Base-by-base conservation (phyloP, 2,113 vertebrate genomes). In the Beaufortia kweichowensis region DNA sequence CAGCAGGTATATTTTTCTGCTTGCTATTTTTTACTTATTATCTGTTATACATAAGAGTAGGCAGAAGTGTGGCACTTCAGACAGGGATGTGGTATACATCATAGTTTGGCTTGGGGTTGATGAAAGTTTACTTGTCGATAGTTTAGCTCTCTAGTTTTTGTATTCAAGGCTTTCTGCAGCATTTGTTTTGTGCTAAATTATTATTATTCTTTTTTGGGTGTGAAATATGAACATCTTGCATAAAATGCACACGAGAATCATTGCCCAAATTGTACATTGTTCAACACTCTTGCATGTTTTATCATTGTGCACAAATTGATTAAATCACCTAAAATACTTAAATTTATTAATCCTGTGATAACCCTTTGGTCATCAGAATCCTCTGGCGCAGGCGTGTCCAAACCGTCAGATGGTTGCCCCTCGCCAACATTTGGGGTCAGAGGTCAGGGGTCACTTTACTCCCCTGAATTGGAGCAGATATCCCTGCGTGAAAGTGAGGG, bases 401-500 rank as follows among this genome's bases (percentile, higher is more conserved):
- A 94, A 82, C 86, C 91, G 61, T 88, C 93, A 75, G 95, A 96
- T 71, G 65, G 86, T 66, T 86, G 91, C 65, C 91, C 92, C 64
- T 89, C 92, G 78, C 92, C 92, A 79, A 91, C 93, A 65, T 94
- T 92, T 80, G 93, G 92, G 77, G 87, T 92, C 84, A 90, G 91
- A 85, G 86, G 92, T 81, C 92, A 94, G 87, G 94, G 93, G 19
- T 87, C 89, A 73, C 93, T 95, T 65, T 97, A 94, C 87, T 94
- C 94, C 67, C 94, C 94, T 15, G 97, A 99, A 28, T 91, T 93
- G 83, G 95, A 99, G 64, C 95, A 95, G 78, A 94, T 92, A 29
- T 98, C 95, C 84, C 94, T 98, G 33, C 95, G 95, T 95, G 97
- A 98, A 97, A 97, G 96, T 96, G 96, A 99, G 94, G 95, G 95